These are phyloP conservation scores for Myopa tessellatipennis DNA, from an alignment of 2,888 invertebrate genomes.

Conservation along the genomic window DNA sequence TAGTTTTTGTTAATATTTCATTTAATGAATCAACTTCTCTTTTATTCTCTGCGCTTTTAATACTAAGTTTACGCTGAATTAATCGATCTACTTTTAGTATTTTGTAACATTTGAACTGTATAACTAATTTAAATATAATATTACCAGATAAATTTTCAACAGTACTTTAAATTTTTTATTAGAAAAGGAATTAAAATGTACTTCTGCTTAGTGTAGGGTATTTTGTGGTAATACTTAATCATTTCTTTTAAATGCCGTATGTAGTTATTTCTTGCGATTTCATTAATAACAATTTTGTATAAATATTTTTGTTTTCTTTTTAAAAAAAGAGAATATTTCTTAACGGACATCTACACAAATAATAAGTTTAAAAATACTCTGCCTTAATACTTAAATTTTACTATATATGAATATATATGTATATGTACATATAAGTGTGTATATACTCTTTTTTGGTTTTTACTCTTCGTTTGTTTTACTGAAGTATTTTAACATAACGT, in stretches of 20 bases:
- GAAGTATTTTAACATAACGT: neutral
- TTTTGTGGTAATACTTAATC: neutral
- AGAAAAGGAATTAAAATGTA: constrained; percentile 17
- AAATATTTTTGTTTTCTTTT: constrained; percentile 1
- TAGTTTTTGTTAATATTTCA: neutral
- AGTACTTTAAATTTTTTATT: constrained; percentile 10
- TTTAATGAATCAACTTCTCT: neutral
- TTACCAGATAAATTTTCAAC: neutral
- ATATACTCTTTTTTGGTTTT: neutral
- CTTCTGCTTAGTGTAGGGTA: no score
- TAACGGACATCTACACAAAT: neutral
- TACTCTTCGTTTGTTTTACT: neutral
- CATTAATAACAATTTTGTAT: constrained; percentile 12
- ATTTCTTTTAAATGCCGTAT: neutral
- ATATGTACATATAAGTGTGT: neutral
- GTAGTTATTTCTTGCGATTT: neutral
- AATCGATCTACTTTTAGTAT: neutral
- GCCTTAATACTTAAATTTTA: neutral
- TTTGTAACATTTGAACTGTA: constrained; percentile 6
- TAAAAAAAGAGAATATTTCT: neutral
- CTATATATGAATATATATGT: neutral
- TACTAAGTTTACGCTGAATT: neutral
- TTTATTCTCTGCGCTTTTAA: neutral
- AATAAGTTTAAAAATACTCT: neutral
- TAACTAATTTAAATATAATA: neutral